These are phyloP conservation scores for Chloebia gouldiae DNA, from an alignment of 2,113 vertebrate genomes.

Conservation along the genomic window DNA sequence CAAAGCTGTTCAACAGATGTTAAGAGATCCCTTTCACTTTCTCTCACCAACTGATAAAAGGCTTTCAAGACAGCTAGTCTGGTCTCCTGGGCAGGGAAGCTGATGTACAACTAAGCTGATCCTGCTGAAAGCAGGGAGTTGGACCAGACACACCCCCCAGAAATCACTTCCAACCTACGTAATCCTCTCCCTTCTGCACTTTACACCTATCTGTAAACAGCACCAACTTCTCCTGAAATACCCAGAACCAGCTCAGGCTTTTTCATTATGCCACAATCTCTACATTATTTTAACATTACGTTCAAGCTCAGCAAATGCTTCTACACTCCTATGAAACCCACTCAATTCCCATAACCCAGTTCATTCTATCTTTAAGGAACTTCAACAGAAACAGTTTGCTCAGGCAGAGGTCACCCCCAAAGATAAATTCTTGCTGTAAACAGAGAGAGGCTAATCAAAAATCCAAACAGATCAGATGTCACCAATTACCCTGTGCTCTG, in stretches of 20 bases:
- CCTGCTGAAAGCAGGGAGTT: not conserved
- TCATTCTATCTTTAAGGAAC: not conserved
- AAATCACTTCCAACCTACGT: not conserved
- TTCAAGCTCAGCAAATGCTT: not conserved
- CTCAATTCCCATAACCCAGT: not conserved
- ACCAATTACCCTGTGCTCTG: constrained; percentile 84
- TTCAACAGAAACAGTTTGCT: not conserved
- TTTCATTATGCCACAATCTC: not conserved
- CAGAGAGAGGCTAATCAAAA: not conserved
- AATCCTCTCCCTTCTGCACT: not conserved
- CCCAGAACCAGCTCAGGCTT: not conserved
- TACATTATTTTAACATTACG: not conserved
- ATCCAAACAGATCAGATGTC: not conserved
- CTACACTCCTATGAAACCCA: not conserved
- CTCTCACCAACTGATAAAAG: not conserved
- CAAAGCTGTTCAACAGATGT: not conserved
- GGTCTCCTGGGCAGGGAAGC: not conserved
- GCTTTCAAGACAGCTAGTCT: not conserved
- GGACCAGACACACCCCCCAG: not conserved
- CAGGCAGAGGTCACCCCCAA: not conserved
- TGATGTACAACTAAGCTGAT: not conserved
- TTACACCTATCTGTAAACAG: not conserved
- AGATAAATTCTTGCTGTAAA: not conserved
- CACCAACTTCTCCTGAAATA: not conserved
- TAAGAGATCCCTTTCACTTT: not conserved